Evolutionary conservation across 2,888 invertebrate species (phyloP).

Genomic region (Caradrina kadenii): DNA sequence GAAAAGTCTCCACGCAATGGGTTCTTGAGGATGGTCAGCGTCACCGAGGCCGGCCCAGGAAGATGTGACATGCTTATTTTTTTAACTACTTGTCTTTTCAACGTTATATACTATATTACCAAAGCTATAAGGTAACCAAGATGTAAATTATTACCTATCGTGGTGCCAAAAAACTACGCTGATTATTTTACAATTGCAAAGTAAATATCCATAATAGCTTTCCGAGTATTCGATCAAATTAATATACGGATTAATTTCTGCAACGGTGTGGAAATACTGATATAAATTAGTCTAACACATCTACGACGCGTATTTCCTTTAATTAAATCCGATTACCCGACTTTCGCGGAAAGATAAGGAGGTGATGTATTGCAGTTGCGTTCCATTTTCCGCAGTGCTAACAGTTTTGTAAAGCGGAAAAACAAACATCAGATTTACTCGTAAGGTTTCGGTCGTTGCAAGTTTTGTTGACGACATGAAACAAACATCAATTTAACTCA

Average conservation of each 20-base stretch:
- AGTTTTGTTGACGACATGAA: neutral
- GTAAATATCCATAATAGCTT: neutral
- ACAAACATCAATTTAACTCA: too few species aligned
- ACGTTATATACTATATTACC: too few species aligned
- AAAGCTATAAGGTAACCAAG: too few species aligned
- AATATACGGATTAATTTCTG: neutral
- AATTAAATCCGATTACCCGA: constrained; percentile 44
- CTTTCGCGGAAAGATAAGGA: constrained; percentile 54
- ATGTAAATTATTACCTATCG: too few species aligned
- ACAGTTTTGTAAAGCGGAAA: constrained; percentile 13
- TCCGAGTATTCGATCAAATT: neutral
- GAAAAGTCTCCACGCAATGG: too few species aligned
- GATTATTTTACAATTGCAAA: too few species aligned
- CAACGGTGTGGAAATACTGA: constrained; percentile 37
- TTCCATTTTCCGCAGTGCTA: constrained; percentile 39
- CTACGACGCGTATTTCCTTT: constrained; percentile 47
- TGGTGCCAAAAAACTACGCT: too few species aligned
- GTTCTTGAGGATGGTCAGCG: too few species aligned
- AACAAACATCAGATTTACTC: constrained; percentile 7
- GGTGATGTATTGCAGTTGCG: constrained; percentile 37
- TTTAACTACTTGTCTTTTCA: too few species aligned
- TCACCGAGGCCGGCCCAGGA: too few species aligned
- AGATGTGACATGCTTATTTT: too few species aligned
- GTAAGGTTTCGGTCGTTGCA: neutral
- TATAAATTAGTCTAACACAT: constrained; percentile 32